These are phyloP conservation scores for Scartelaos histophorus DNA, from an alignment of 2,113 vertebrate species.

Conservation along the genomic window DNA sequence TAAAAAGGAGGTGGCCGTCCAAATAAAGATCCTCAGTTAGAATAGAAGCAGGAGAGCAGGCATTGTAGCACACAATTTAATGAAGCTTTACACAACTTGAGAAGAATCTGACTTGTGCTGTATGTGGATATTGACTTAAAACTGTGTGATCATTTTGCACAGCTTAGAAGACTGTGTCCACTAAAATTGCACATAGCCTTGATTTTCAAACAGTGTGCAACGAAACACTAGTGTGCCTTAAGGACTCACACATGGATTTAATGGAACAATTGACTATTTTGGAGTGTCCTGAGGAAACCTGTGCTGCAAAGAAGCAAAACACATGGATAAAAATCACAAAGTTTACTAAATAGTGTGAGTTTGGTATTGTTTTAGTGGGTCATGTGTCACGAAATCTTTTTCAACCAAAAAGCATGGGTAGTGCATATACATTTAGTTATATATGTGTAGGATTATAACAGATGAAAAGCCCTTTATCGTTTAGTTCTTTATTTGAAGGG, in stretches of 20 bases:
- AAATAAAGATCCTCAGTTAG: slow-evolving; percentile 50
- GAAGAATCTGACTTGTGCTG: slow-evolving; percentile 1
- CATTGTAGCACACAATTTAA: slow-evolving; percentile 40
- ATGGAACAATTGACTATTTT: no score
- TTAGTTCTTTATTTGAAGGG: no score
- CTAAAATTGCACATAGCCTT: slow-evolving; percentile 23
- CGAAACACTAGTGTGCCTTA: no score
- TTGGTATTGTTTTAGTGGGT: no score
- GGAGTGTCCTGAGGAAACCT: no score
- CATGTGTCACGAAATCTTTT: no score
- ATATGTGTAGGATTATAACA: slow-evolving; percentile 42
- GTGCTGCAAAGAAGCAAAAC: no score
- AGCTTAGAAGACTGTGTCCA: slow-evolving; percentile 33
- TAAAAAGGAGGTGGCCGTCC: slow-evolving; percentile 59
- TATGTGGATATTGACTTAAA: slow-evolving; percentile 15
- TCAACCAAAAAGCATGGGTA: no score
- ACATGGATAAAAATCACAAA: no score
- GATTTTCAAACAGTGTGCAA: no score
- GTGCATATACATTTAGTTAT: slow-evolving; percentile 17
- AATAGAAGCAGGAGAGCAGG: slow-evolving; percentile 28
- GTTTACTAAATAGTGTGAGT: no score
- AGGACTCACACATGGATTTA: no score
- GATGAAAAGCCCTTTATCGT: slow-evolving; percentile 26
- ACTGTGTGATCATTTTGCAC: neutral
- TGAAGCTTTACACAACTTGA: slow-evolving; percentile 34